These are phyloP conservation scores for Thamnaconus septentrionalis DNA, from an alignment of 2,113 vertebrate species.

Conservation along the genomic window DNA sequence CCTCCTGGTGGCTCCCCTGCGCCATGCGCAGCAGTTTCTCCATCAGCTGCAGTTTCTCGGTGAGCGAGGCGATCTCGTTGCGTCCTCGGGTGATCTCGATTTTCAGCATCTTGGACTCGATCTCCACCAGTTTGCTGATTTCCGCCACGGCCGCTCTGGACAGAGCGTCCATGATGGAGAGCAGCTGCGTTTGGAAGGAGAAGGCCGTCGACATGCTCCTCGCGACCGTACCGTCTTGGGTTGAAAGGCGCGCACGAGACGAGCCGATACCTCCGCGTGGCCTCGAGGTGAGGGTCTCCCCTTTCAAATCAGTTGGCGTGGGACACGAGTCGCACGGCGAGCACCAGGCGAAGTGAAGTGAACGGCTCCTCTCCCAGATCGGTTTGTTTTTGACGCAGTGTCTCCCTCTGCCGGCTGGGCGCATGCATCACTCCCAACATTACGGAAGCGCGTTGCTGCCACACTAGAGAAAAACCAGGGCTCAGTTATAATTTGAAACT, in stretches of 20 bases:
- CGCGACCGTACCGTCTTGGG: background rate
- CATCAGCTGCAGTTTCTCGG: constrained; percentile 75
- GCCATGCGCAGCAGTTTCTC: constrained; percentile 69
- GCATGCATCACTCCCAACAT: constrained; percentile 8
- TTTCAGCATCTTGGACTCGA: constrained; percentile 72
- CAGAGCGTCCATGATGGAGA: constrained; percentile 74
- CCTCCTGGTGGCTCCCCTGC: constrained; percentile 48
- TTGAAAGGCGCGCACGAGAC: background rate
- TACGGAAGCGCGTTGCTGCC: no score
- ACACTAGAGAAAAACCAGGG: no score
- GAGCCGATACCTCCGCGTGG: background rate
- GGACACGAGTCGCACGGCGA: no score
- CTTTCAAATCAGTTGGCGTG: no score
- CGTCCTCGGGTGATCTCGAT: constrained; percentile 74
- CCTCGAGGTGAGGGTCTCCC: no score
- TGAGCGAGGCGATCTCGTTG: constrained; percentile 67
- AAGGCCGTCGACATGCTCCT: constrained; percentile 64
- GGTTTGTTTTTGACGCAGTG: background rate
- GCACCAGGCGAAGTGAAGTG: no score
- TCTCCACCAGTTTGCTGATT: constrained; percentile 76
- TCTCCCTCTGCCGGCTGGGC: constrained; percentile 49
- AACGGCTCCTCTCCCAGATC: no score
- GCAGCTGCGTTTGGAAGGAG: constrained; percentile 73
- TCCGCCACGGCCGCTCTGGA: constrained; percentile 73
- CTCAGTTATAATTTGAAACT: no score